phyloP scores from a whole-genome alignment of 2,797 vertebrate genomes.

The Clarias fuscus region DNA sequence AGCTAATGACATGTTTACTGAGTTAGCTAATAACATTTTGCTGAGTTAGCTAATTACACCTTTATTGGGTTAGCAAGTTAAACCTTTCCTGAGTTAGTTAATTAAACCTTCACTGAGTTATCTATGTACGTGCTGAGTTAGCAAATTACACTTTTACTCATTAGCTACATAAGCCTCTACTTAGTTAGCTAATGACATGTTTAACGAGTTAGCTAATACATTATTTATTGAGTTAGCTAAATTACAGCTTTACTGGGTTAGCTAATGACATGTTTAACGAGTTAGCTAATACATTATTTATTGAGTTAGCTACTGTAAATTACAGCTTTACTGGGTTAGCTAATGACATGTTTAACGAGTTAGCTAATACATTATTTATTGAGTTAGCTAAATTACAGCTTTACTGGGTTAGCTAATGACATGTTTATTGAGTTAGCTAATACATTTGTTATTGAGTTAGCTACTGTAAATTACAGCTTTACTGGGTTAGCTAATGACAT shows the following conservation, averaged over 20 bases:
- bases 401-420: background rate
- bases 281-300: background rate
- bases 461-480: too few species aligned
- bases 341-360: background rate
- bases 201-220: background rate
- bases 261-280: background rate
- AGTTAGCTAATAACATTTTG: too few species aligned
- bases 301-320: background rate
- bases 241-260: too few species aligned
- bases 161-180: background rate
- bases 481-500: too few species aligned
- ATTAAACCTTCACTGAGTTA: background rate
- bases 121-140: too few species aligned
- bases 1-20: too few species aligned
- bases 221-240: background rate
- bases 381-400: background rate
- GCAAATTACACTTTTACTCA: too few species aligned
- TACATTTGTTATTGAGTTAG: background rate
- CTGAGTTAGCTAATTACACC: too few species aligned
- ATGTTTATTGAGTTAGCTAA: background rate
- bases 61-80: too few species aligned
- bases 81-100: background rate
- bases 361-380: background rate
- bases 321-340: background rate
- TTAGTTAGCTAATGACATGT: background rate